Percentiles rank a stretch among this genome's conserved stretches.
These are phyloP conservation scores for Furcula furcula DNA, from an alignment of 2,888 invertebrate genomes.

Conservation along the genomic window DNA sequence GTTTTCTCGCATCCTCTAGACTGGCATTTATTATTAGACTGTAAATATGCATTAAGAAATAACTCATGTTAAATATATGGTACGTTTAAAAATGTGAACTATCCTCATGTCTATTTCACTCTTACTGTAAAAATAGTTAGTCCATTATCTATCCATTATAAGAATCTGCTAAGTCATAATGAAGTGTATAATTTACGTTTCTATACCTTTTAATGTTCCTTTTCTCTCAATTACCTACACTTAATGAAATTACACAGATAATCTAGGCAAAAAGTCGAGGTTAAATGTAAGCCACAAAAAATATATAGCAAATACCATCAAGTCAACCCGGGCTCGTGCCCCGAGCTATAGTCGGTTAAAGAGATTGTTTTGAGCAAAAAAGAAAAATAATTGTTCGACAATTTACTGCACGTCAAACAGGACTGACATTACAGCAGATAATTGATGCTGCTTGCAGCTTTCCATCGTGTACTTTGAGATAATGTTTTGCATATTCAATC, in stretches of 20 bases:
- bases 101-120: too few species aligned
- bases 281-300: neutral
- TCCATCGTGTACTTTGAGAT: slow-evolving; percentile 24
- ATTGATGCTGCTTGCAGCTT: slow-evolving; percentile 35
- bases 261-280: slow-evolving; percentile 1
- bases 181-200: neutral
- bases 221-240: neutral
- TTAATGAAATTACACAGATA: slow-evolving; percentile 3
- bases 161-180: neutral
- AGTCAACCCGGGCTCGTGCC: slow-evolving; percentile 4
- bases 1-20: too few species aligned
- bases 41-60: too few species aligned
- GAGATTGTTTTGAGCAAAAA: slow-evolving; percentile 52
- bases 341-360: slow-evolving; percentile 35
- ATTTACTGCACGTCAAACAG: slow-evolving; percentile 38
- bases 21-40: too few species aligned
- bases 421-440: slow-evolving; percentile 24
- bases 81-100: too few species aligned
- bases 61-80: too few species aligned
- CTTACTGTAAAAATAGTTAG: neutral
- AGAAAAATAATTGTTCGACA: slow-evolving; percentile 54
- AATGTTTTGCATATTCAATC: slow-evolving; percentile 8
- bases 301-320: neutral
- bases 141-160: neutral
- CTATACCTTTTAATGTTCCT: neutral